A percentile compares a stretch with the other conserved stretches of the same genome.
Conservation (phyloP, 2,888 invertebrate genomes). For the Trisateles emortualis region DNA sequence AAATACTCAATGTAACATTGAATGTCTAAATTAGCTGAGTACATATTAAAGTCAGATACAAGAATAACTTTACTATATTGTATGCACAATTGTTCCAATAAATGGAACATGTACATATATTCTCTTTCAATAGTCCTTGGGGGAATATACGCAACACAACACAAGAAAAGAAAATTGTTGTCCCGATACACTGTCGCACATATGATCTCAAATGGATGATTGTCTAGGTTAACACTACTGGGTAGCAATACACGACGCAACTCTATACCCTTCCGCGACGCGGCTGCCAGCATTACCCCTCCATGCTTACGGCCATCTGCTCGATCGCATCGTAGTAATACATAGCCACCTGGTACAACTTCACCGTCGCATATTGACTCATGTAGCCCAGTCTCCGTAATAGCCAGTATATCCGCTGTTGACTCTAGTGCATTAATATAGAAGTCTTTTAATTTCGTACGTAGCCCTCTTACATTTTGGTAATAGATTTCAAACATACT, state of each 20-base stretch:
- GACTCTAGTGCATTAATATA: background rate
- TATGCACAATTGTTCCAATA: background rate
- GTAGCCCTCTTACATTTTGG: background rate
- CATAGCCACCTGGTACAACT: background rate
- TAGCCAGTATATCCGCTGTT: background rate
- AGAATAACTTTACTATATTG: constrained; percentile 6
- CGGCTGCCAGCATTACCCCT: background rate
- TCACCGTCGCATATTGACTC: background rate
- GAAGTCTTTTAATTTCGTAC: no score
- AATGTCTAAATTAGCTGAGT: constrained; percentile 1
- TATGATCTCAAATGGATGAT: background rate
- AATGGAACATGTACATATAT: background rate
- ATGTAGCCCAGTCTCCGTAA: background rate
- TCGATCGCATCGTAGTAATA: background rate
- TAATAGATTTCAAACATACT: background rate
- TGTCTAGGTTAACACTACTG: background rate
- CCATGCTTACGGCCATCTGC: background rate
- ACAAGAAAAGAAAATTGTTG: background rate
- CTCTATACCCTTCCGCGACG: background rate
- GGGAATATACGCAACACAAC: background rate
- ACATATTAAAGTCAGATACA: constrained; percentile 26
- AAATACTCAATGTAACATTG: constrained; percentile 21
- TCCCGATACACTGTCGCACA: background rate
- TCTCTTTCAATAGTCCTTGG: background rate
- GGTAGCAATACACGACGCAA: background rate